Base-by-base conservation (phyloP, 2,113 vertebrate species). In the Aptenodytes patagonicus region DNA sequence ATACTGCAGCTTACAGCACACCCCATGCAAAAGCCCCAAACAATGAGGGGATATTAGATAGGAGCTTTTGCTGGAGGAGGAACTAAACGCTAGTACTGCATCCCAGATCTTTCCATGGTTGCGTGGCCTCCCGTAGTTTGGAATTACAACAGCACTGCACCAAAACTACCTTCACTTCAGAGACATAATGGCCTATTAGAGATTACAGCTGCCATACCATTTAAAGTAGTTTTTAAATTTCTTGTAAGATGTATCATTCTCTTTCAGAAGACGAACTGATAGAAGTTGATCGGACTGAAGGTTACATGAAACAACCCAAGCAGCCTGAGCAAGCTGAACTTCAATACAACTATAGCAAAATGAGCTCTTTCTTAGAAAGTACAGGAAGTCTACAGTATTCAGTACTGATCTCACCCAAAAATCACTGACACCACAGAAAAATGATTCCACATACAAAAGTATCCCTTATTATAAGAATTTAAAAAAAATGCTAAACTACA, bases 41-140 rank as follows among this genome's bases (percentile, higher is more conserved):
- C 1, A 0, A 14, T 0, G 1, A 82, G 36, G 34, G 44, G 22
- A 7, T 10, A 18, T 0, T 20, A 46, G 10, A 13, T 2, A 6
- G 57, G 66, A 91, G 38, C 3, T 47, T 11, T 1, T 28, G 15
- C 49, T 46, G 36, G 13, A 44, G 32, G 16, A 44, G 5, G 29
- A 75, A 18, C 58, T 16, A 7, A 29, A 51, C 1, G 1, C 49
- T 18, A 17, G 28, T 2, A 5, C 7, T 36, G 5, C 46, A 26
- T 17, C 25, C 42, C 68, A 69, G 64, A n/a, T 54, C 17, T 25
- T 9, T 17, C 32, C 5, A 0, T 4, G 19, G 10, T 6, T 20
- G n/a, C 4, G 1, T 7, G 18, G 34, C 28, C n/a, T 82, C 34
- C 54, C 15, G 20, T 26, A 38, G 6, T 4, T 0, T 22, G 28